A percentile compares a stretch with the other conserved stretches of the same genome.
Conservation (phyloP, 2,888 invertebrate species). For the Tubiluchus corallicola region DNA sequence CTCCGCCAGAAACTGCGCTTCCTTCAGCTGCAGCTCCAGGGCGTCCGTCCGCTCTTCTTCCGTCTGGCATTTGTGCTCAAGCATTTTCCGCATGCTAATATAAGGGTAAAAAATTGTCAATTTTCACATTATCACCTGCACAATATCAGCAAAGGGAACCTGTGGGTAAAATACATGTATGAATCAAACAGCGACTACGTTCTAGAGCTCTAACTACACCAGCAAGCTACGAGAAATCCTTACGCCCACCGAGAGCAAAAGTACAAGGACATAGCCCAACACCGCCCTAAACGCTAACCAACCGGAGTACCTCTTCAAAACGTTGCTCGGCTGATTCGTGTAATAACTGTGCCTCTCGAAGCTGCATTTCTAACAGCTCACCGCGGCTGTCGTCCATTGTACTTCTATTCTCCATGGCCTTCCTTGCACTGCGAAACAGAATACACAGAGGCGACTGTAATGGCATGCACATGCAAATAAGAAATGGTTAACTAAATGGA, state of each 20-base stretch:
- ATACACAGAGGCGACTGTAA: no score
- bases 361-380: constrained; percentile 21
- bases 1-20: constrained; percentile 97
- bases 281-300: no score
- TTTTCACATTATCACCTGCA: no score
- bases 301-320: constrained; percentile 28
- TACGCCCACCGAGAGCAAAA: no score
- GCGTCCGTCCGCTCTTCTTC: constrained; percentile 99
- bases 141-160: no score
- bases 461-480: constrained; percentile 3
- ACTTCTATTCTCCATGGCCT: constrained; percentile 26
- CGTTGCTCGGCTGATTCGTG: constrained; percentile 25
- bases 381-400: constrained; percentile 25
- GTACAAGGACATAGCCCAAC: no score
- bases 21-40: constrained; percentile 97
- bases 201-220: no score
- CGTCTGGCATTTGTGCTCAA: constrained; percentile 97
- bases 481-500: no score
- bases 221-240: no score
- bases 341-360: constrained; percentile 23
- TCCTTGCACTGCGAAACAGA: constrained; percentile 14
- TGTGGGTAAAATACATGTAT: no score
- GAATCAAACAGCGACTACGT: no score
- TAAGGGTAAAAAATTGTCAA: no score
- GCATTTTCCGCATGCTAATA: constrained; percentile 95